Percentiles rank a stretch among this genome's conserved stretches.
phyloP scores from a whole-genome alignment of 2,113 vertebrate genomes.

The Macaca fascicularis region T2T-MFA8v1.1 NC_088395.1:152765001-152765500 shows the following conservation, averaged over 20 bases:
- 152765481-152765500: slow-evolving; percentile 4
- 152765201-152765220: not conserved
- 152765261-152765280: not conserved
- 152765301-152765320: not conserved
- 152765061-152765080: not conserved
- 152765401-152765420: not conserved
- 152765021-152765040: not conserved
- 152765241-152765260: not conserved
- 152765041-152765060: not conserved
- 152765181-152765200: not conserved
- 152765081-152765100: not conserved
- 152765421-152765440: slow-evolving; percentile 32
- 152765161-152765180: not conserved
- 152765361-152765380: not conserved
- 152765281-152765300: not conserved
- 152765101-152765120: not conserved
- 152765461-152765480: slow-evolving; percentile 35
- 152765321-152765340: not conserved
- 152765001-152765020: not conserved
- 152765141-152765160: not conserved
- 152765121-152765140: not conserved
- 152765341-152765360: not conserved
- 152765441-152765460: slow-evolving; percentile 11
- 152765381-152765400: not conserved
- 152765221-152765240: not conserved